Base-by-base conservation (phyloP, 2,113 vertebrate species). In the Phylloscopus whistleri region DNA sequence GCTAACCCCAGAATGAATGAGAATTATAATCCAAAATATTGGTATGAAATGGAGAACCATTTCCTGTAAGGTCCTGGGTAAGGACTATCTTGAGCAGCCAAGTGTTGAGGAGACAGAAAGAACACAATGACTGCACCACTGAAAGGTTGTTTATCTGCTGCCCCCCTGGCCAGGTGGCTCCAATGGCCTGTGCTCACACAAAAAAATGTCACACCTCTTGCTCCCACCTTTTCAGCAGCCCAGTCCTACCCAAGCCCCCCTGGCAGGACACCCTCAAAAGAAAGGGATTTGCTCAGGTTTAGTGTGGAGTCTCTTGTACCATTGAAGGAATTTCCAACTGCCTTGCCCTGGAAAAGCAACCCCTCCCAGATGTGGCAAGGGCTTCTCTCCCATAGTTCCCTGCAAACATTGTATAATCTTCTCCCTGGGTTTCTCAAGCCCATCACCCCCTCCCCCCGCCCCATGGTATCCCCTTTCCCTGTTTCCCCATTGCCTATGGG, bases 211-310 rank as follows among this genome's bases (percentile, higher is more conserved):
- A 3, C 2, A 3, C 5, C 46, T 44, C 77, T 89, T 52, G 46
- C 22, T 77, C 35, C 9, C 24, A 64, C 13, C 6, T 23, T 43
- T 52, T 53, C 2, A 31, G 30, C 52, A 81, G 58, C 60, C 23
- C 37, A 84, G 60, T 22, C 31, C 30, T 28, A 5, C 33, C 49
- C 49, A 12, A 80, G 24, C 7, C 16, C 9, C 28, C 0, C 0
- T 31, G 35, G 58, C 33, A 68, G n/a, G 20, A 18, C 27, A 94
- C 2, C 7, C 5, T 3, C 14, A 16, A 60, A 60, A 83, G 9
- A 22, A 84, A 41, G 13, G 48, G 44, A 53, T 55, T 53, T 77
- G 22, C 35, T 35, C 17, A 52, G 13, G 10, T 75, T 72, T 41
- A 41, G 39, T 41, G 39, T 41, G 39, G 39, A 41, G 39, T 12